Evolutionary conservation across 1,140 invertebrate genomes (phyloP), one percentile per base, ranked within the genome.

Genomic region (Liolophura sinensis): DNA sequence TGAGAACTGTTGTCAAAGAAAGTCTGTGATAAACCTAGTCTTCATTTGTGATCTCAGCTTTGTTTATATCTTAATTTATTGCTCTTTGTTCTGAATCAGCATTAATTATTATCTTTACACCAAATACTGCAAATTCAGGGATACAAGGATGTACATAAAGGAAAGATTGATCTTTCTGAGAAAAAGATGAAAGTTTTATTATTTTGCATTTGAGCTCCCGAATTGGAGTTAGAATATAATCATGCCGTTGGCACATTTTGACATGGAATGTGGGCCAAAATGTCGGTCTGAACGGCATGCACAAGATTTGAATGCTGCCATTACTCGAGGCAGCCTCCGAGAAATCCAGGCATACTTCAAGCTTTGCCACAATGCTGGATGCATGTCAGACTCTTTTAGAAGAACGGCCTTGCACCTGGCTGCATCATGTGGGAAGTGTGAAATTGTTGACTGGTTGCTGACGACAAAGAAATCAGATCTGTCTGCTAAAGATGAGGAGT

Each of bases 331-430:
- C 0, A 67, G 49, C 1, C 50, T 77, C n/a, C 46, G 55, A 48
- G 76, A 82, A 57, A 63, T 79, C 16, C 65, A 79, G 63, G 84
- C 86, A 46, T 90, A 86, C 69, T 85, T 90, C n/a, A 55, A 60
- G 18, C 54, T 77, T 12, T 92, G 90, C 80, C 77, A 82, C 40
- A 88, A 88, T 78, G 90, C 88, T 75, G 82, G 84, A 27, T 86
- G 75, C 62, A 64, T 69, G 55, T 67, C 55, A 40, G 87, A 88
- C 75, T 63, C 73, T n/a, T 78, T 75, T 63, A 91, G 91, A 40
- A 84, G 91, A 46, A 89, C 87, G 64, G 85, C 88, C 7, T 80
- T 93, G 51, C 91, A 92, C 71, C 84, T 92, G 76, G 87, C 91
- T 55, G 88, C 90, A 14, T 88, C 90, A 0, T 88, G 89, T 78